These are phyloP conservation scores for Drymodes brunneopygia DNA, from an alignment of 2,113 vertebrate species.

Conservation along the genomic window DNA sequence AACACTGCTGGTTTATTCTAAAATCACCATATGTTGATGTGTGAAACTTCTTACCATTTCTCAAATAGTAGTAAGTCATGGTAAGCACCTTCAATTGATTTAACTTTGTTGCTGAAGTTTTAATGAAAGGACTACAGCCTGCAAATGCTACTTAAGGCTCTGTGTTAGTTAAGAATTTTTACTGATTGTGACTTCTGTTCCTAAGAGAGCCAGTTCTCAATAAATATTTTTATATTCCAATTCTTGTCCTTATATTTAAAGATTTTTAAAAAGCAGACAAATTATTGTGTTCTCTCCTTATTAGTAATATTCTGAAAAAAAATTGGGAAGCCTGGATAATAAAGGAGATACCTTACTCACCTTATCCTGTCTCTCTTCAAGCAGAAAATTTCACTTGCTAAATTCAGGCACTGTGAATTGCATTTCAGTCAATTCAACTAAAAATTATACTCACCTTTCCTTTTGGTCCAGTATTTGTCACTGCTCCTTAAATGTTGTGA, in stretches of 20 bases:
- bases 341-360: not conserved
- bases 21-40: not conserved
- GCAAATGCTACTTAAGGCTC: not conserved
- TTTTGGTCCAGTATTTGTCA: not conserved
- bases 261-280: not conserved
- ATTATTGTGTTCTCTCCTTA: not conserved
- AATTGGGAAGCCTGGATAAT: not conserved
- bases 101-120: not conserved
- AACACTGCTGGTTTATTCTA: not conserved
- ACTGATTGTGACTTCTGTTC: not conserved
- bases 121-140: not conserved
- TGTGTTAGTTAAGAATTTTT: not conserved
- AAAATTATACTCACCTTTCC: not conserved
- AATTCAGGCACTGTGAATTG: not conserved
- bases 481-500: not conserved
- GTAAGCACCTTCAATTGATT: not conserved
- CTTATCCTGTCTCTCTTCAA: not conserved
- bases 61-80: not conserved
- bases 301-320: not conserved
- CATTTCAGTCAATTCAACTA: not conserved
- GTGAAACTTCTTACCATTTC: not conserved
- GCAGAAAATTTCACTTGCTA: not conserved
- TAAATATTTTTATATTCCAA: not conserved
- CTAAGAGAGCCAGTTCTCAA: not conserved
- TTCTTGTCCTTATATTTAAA: not conserved